phyloP scores from a whole-genome alignment of 2,888 invertebrate species.

The Xanthorhoe designata region DNA sequence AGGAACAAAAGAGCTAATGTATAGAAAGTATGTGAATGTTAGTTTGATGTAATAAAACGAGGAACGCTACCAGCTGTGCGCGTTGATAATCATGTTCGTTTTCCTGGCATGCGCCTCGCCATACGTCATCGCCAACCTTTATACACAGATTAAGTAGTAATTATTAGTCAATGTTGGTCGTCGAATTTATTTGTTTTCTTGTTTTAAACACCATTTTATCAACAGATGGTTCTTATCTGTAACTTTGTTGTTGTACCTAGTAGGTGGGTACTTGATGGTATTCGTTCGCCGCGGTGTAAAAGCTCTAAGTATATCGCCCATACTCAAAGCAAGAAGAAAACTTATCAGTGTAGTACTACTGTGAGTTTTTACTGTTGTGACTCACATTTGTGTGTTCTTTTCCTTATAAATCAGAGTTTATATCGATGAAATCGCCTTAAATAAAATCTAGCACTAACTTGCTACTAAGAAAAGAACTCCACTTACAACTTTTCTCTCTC shows the following conservation, averaged over 20 bases:
- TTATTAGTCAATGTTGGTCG: neutral
- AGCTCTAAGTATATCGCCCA: no score
- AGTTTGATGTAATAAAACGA: constrained; percentile 43
- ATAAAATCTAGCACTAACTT: no score
- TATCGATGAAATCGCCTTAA: no score
- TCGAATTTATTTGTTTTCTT: neutral
- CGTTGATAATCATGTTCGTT: constrained; percentile 76
- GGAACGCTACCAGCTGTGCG: constrained; percentile 68
- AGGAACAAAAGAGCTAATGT: constrained; percentile 47
- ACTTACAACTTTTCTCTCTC: no score
- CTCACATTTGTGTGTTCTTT: no score
- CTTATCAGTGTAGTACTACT: no score
- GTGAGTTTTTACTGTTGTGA: no score
- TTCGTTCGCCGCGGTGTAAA: neutral
- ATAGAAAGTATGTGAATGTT: constrained; percentile 20
- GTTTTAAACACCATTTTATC: neutral
- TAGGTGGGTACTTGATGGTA: neutral
- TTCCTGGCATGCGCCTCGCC: constrained; percentile 63
- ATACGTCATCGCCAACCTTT: constrained; percentile 59
- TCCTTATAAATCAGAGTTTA: no score
- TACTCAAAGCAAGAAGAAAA: no score
- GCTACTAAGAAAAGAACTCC: no score
- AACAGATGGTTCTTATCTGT: neutral
- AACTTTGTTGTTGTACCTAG: neutral
- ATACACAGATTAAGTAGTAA: neutral